phyloP scores from a whole-genome alignment of 2,888 invertebrate species.

The Ophioninae sp. region DNA sequence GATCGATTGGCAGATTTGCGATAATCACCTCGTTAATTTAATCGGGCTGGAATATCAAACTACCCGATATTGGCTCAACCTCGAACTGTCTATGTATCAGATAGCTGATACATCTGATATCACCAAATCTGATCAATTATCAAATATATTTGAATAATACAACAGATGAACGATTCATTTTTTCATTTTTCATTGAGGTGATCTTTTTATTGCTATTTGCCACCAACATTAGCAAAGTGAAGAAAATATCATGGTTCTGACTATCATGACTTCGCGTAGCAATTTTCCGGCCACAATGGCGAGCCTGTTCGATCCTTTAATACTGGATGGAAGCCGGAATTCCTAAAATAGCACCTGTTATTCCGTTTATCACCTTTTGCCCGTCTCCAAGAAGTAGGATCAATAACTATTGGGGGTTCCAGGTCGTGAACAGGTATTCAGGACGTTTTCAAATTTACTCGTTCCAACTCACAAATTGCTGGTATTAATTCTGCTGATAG shows the following conservation, averaged over 20 bases:
- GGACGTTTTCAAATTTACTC: no score
- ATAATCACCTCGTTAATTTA: slow-evolving; percentile 40
- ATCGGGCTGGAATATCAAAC: slow-evolving; percentile 25
- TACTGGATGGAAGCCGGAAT: slow-evolving; percentile 10
- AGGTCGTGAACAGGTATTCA: no score
- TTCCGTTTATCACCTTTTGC: no score
- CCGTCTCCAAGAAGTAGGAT: not conserved
- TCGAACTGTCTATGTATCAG: not conserved
- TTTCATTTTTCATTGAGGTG: not conserved
- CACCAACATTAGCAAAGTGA: no score
- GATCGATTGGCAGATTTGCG: slow-evolving; percentile 33
- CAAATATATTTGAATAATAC: slow-evolving; percentile 21
- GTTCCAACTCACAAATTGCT: no score
- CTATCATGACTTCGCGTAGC: no score
- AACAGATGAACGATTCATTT: not conserved
- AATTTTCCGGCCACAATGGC: no score
- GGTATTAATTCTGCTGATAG: no score
- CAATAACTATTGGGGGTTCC: not conserved
- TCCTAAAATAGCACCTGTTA: not conserved
- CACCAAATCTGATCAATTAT: slow-evolving; percentile 15
- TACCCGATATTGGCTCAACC: slow-evolving; percentile 3
- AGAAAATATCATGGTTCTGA: no score
- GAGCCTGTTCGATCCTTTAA: no score
- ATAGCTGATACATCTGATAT: not conserved
- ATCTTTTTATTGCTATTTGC: not conserved